Percentiles rank a stretch among this genome's conserved stretches.
phyloP scores from a whole-genome alignment of 2,113 vertebrate genomes.

The Naja naja region DNA sequence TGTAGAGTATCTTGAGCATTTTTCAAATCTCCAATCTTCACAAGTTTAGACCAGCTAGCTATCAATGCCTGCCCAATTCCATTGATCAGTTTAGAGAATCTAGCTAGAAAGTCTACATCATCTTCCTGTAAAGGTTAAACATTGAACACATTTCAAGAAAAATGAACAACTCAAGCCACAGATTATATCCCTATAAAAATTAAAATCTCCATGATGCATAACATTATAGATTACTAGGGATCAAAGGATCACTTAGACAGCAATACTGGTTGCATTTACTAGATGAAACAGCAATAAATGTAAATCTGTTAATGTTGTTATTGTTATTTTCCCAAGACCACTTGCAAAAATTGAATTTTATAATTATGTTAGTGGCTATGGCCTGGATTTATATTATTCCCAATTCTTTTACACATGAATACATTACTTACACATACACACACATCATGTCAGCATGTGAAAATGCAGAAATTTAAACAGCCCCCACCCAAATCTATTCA shows the following conservation, averaged over 20 bases:
- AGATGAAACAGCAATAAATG: background rate
- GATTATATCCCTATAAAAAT: background rate
- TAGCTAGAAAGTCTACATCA: constrained; percentile 97
- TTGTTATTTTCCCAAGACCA: background rate
- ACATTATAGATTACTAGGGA: background rate
- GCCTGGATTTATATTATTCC: background rate
- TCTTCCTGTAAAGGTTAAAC: constrained; percentile 81
- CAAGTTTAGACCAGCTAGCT: constrained; percentile 92
- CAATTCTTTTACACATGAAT: background rate
- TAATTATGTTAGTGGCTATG: background rate
- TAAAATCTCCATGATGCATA: background rate
- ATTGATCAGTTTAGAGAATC: constrained; percentile 94
- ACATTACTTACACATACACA: background rate
- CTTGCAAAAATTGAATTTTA: background rate
- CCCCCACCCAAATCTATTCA: background rate
- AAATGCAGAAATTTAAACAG: background rate
- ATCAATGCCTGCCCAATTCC: constrained; percentile 99
- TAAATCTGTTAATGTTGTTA: background rate
- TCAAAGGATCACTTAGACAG: background rate
- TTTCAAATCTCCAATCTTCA: constrained; percentile 82
- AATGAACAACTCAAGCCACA: background rate
- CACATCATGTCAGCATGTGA: background rate
- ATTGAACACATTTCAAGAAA: background rate
- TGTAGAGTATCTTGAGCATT: constrained; percentile 83
- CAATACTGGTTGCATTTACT: background rate